Evolutionary conservation across 2,888 invertebrate genomes (phyloP).

Genomic region (Drosophila affinis): DNA sequence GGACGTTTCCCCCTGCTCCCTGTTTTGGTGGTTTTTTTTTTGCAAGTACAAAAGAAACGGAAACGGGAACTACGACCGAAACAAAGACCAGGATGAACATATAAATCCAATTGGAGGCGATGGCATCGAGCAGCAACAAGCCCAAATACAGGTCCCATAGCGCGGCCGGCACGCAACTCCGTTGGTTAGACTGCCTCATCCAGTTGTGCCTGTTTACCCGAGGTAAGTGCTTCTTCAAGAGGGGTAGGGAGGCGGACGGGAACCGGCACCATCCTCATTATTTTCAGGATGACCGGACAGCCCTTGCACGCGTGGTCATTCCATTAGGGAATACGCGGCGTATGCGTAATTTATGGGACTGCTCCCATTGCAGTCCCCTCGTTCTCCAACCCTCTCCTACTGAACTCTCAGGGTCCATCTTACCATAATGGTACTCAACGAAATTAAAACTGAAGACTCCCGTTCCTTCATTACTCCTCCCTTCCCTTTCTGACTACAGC

Average conservation of each 20-base stretch:
- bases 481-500: background rate
- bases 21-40: constrained; percentile 24
- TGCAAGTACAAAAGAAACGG: background rate
- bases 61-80: background rate
- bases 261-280: no score
- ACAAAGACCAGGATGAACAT: constrained; percentile 34
- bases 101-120: constrained; percentile 50
- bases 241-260: constrained; percentile 7
- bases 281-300: background rate
- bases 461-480: background rate
- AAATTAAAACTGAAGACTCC: constrained; percentile 53
- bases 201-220: constrained; percentile 55
- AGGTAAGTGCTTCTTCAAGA: constrained; percentile 52
- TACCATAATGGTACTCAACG: constrained; percentile 53
- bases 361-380: constrained; percentile 34
- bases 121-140: constrained; percentile 55
- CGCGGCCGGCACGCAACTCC: constrained; percentile 54
- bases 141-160: constrained; percentile 49
- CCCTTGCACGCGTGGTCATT: background rate
- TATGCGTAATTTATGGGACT: constrained; percentile 60
- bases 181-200: constrained; percentile 62
- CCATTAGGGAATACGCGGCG: constrained; percentile 35
- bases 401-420: background rate
- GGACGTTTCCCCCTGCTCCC: constrained; percentile 14
- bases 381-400: background rate